Evolutionary conservation across 2,888 invertebrate genomes (phyloP).

Genomic region (Octodonta nipae): DNA sequence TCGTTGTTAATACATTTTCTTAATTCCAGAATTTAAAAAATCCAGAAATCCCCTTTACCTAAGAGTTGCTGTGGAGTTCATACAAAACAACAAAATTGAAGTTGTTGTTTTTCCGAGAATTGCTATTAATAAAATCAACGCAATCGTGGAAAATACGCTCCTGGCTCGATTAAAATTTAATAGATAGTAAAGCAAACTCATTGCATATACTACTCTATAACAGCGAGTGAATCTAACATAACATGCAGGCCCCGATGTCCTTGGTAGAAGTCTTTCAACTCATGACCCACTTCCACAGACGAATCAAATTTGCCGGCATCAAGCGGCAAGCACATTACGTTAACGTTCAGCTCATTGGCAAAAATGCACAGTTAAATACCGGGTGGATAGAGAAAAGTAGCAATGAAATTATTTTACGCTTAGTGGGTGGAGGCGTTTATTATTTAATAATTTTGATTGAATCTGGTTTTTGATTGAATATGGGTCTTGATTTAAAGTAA

Average conservation of each 20-base stretch:
- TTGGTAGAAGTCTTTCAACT: slow-evolving; percentile 59
- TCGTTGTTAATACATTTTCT: too few species aligned
- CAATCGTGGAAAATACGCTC: too few species aligned
- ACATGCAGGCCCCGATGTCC: slow-evolving; percentile 45
- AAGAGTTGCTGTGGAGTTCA: too few species aligned
- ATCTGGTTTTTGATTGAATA: neutral
- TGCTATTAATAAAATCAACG: too few species aligned
- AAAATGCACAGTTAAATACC: slow-evolving; percentile 7
- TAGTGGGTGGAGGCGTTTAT: neutral
- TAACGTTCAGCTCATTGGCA: slow-evolving; percentile 6
- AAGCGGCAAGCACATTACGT: slow-evolving; percentile 19
- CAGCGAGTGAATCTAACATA: slow-evolving; percentile 33
- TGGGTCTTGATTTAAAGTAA: neutral
- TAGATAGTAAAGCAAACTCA: too few species aligned
- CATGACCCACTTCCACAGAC: slow-evolving; percentile 35
- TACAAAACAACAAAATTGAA: too few species aligned
- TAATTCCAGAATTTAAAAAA: too few species aligned
- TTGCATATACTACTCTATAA: too few species aligned
- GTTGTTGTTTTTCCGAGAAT: too few species aligned
- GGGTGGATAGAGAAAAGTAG: slow-evolving; percentile 2
- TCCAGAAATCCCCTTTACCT: too few species aligned
- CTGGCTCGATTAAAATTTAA: too few species aligned
- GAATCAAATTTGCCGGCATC: slow-evolving; percentile 21
- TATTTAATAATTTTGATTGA: neutral
- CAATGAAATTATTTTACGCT: slow-evolving; percentile 1